Evolutionary conservation across 2,113 vertebrate species (phyloP), one percentile per base, ranked within the genome.

Genomic region (Barbus barbus): DNA sequence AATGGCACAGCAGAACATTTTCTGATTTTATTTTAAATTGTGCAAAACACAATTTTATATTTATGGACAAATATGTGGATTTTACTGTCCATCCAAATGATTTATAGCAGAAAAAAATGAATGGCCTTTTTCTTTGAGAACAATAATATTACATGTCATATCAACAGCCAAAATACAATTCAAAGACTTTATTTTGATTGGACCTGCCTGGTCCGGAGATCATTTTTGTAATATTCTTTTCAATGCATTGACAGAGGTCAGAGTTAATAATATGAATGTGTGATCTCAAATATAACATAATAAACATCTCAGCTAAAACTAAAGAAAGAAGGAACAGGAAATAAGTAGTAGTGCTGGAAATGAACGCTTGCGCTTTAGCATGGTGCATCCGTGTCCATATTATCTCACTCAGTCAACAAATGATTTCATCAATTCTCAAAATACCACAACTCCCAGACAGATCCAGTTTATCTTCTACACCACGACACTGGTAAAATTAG

Each of bases 401-500:
- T 44, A 24, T 79, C 36, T 63, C 36, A 61, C 56, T 41, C 36
- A 44, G 26, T 41, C 56, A 79, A 60, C 11, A 78, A 63, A 79
- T 14, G 7, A 63, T 61, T 83, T 74, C 51, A 73, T 65, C 28
- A 51, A 58, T 76, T 51, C 61, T 33, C 41, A 67, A 79, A 79
- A 31, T 79, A 61, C 36, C 36, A 79, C 77, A 63, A 63, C 58
- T 79, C 77, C 18, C 61, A 81, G 60, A 81, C 78, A 31, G 61
- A 81, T 69, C 78, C 77, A 61, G 77, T 63, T 44, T 26, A 78
- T 67, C 26, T 67, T 81, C 26, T 31, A 67, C 26, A 5, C 6
- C 22, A 71, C 13, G 31, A 82, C 80, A 82, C 65, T 56, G 65
- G 80, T 82, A 53, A 71, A 82, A 80, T 28, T 61, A 60, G 63